Base-by-base conservation (phyloP, 2,113 vertebrate species). In the Strigops habroptila region DNA sequence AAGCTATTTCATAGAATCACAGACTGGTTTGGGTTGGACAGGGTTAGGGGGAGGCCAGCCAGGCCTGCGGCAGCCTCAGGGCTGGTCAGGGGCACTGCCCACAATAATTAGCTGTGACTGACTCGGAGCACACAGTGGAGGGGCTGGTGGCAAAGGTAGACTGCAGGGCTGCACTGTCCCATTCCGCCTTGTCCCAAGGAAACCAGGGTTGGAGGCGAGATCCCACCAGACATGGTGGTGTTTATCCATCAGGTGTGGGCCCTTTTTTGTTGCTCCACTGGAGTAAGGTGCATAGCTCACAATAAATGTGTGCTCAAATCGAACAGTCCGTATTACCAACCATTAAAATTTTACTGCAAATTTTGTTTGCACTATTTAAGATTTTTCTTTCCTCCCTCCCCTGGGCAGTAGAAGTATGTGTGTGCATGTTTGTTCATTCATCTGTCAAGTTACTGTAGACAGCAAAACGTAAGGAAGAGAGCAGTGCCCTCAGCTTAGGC, bases 21-120 rank as follows among this genome's bases (percentile, higher is more conserved):
- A 59, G 33, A 59, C 23, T 24, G 22, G 33, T 59, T 35, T 24
- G 33, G 14, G 33, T 59, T 59, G 33, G 33, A 59, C 35, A 59
- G 9, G 33, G 39, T n/a, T 63, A 3, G 1, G 24, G 30, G 51
- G 10, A 37, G 52, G 62, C 27, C 8, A 22, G 90, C 24, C 27
- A 3, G 6, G 33, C 24, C 52, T 46, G 73, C 24, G 23, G 13
- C 19, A 27, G 51, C 19, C n/a, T 6, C 0, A 1, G 81, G 57
- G 24, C 67, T 74, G 35, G 22, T 9, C 1, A 1, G 30, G 27
- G 14, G 7, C 39, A 4, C 25, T 30, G 64, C 7, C n/a, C 19
- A 9, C 33, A 27, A 6, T 19, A 18, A 31, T 22, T 7, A 18
- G 64, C n/a, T 18, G 31, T 73, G 79, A 24, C 55, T 35, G 28